Conservation (phyloP, 2,797 vertebrate genomes). For the Carapus acus region DNA sequence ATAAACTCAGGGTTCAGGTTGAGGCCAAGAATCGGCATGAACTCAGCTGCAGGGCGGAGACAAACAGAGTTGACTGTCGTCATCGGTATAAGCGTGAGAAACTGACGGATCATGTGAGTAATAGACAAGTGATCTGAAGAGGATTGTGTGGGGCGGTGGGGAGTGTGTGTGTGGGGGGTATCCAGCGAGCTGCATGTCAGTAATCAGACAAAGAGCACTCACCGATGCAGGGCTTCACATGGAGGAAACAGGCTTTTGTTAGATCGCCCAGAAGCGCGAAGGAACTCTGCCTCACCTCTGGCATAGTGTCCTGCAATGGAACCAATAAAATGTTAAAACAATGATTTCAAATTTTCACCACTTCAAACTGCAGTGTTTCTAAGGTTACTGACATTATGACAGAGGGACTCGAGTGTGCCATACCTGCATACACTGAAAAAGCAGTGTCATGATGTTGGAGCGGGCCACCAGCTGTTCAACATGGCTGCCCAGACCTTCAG, state of each 20-base stretch:
- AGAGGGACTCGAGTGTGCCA: not conserved
- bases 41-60: constrained; percentile 76
- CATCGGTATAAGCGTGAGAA: too few species aligned
- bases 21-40: constrained; percentile 93
- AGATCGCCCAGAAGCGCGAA: constrained; percentile 91
- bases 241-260: constrained; percentile 92
- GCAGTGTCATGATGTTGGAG: constrained; percentile 92
- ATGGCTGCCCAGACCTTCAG: constrained; percentile 83
- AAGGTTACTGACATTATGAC: constrained; percentile 7
- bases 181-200: not conserved
- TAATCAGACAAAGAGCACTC: constrained; percentile 40
- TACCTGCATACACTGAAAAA: constrained; percentile 98
- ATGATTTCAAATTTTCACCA: too few species aligned
- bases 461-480: constrained; percentile 91
- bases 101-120: too few species aligned
- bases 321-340: not conserved
- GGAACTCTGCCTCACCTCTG: constrained; percentile 92
- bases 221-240: constrained; percentile 94
- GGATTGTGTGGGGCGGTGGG: too few species aligned
- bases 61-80: not conserved
- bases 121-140: too few species aligned
- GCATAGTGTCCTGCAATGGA: constrained; percentile 84
- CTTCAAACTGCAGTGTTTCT: constrained; percentile 1
- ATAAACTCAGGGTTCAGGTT: constrained; percentile 97
- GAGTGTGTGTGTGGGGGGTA: too few species aligned